Percentiles rank a stretch among this genome's conserved stretches.
phyloP scores from a whole-genome alignment of 1,140 invertebrate genomes.

The Drosophila kikkawai region DNA sequence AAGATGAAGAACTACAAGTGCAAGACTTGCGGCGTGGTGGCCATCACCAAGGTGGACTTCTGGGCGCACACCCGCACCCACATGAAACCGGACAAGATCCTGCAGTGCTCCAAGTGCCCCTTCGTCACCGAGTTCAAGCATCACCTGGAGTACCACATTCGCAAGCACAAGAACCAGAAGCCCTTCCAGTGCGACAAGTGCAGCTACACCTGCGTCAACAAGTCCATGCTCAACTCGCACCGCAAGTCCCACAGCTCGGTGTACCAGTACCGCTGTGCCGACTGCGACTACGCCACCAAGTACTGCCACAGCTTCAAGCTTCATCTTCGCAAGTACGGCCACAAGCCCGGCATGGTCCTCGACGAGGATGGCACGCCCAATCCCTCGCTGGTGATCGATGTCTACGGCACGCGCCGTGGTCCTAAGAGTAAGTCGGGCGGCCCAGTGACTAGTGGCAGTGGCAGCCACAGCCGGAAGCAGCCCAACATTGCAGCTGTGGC shows the following conservation, averaged over 20 bases:
- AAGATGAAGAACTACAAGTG: slow-evolving; percentile 96
- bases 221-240: slow-evolving; percentile 99
- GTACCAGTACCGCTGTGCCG: slow-evolving; percentile 97
- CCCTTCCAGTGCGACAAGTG: slow-evolving; percentile 98
- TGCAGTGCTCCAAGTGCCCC: slow-evolving; percentile 96
- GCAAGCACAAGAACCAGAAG: slow-evolving; percentile 98
- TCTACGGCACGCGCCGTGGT: slow-evolving; percentile 94
- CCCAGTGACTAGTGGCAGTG: slow-evolving; percentile 11
- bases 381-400: slow-evolving; percentile 94
- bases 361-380: slow-evolving; percentile 95
- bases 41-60: slow-evolving; percentile 95
- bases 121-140: slow-evolving; percentile 99
- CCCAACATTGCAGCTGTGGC: slow-evolving; percentile 45
- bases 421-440: slow-evolving; percentile 89
- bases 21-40: slow-evolving; percentile 95
- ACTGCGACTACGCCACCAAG: slow-evolving; percentile 99
- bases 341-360: slow-evolving; percentile 93
- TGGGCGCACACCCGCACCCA: slow-evolving; percentile 97
- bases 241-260: slow-evolving; percentile 98
- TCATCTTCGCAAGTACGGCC: slow-evolving; percentile 96
- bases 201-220: slow-evolving; percentile 95
- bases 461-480: slow-evolving; percentile 28
- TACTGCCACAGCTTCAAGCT: slow-evolving; percentile 99
- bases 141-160: slow-evolving; percentile 98
- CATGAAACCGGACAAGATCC: slow-evolving; percentile 96